Evolutionary conservation across 1,140 invertebrate genomes (phyloP).

Genomic region (Trachymyrmex cornetzi): DNA sequence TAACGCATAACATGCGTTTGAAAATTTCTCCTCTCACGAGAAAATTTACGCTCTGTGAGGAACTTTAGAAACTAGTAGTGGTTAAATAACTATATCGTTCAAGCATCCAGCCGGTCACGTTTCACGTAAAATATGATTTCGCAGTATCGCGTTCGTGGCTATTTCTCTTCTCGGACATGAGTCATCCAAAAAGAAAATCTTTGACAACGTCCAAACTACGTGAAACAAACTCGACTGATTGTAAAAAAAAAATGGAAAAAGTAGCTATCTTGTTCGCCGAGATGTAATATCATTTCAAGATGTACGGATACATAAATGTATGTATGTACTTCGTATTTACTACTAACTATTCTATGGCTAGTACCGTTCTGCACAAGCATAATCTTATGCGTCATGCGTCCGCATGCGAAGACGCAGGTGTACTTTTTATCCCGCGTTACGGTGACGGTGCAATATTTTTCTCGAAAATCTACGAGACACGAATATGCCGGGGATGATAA

Average conservation of each 20-base stretch:
- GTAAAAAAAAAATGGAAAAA: neutral
- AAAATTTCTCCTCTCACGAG: conserved; percentile 18
- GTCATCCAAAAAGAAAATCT: conserved; percentile 37
- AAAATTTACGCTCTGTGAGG: conserved; percentile 16
- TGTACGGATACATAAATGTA: neutral
- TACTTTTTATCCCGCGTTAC: conserved; percentile 47
- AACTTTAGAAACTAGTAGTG: conserved; percentile 8
- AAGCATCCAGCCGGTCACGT: neutral
- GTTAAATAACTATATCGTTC: conserved; percentile 19
- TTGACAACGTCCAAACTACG: conserved; percentile 7
- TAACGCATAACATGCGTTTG: conserved; percentile 24
- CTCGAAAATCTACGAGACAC: conserved; percentile 35
- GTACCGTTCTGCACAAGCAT: conserved; percentile 29
- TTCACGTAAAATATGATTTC: conserved; percentile 50
- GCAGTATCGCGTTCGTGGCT: neutral
- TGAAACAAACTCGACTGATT: conserved; percentile 6
- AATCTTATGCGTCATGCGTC: conserved; percentile 54
- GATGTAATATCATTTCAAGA: neutral
- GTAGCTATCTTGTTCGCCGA: neutral
- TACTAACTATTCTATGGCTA: neutral
- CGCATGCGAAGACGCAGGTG: conserved; percentile 41
- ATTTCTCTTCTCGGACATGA: conserved; percentile 2
- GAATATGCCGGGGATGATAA: conserved; percentile 29
- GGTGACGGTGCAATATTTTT: conserved; percentile 58
- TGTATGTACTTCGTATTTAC: conserved; percentile 21